Evolutionary conservation across 2,888 invertebrate species (phyloP).

Genomic region (Mimachlamys varia): DNA sequence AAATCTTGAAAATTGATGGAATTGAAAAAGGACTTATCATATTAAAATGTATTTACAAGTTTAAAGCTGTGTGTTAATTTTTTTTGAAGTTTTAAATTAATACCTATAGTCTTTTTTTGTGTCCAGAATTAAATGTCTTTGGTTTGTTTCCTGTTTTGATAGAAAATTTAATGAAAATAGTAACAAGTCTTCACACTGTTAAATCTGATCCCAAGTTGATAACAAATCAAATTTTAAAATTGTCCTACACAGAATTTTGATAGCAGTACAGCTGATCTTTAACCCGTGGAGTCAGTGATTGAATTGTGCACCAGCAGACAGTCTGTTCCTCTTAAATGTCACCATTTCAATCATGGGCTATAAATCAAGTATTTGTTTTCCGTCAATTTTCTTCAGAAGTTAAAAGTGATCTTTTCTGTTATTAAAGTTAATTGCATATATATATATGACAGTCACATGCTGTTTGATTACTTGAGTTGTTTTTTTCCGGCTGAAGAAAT

Average conservation of each 20-base stretch:
- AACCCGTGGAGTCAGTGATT: not conserved
- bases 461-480: not conserved
- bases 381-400: not conserved
- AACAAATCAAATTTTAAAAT: not conserved
- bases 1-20: too few species aligned
- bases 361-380: slow-evolving; percentile 21
- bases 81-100: too few species aligned
- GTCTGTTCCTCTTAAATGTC: not conserved
- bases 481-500: not conserved
- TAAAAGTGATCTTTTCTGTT: not conserved
- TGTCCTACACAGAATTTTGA: not conserved
- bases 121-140: too few species aligned
- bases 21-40: too few species aligned
- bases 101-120: too few species aligned
- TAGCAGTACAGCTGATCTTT: not conserved
- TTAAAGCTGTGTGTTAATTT: too few species aligned
- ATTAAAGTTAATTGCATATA: slow-evolving; percentile 3
- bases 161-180: too few species aligned
- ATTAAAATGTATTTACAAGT: too few species aligned
- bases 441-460: not conserved
- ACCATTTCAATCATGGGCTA: not conserved
- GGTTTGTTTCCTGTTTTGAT: too few species aligned
- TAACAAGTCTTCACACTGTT: too few species aligned
- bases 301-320: not conserved
- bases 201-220: not conserved